Conservation (phyloP, 2,888 invertebrate genomes). For the Coelogynopora nodosa region DNA sequence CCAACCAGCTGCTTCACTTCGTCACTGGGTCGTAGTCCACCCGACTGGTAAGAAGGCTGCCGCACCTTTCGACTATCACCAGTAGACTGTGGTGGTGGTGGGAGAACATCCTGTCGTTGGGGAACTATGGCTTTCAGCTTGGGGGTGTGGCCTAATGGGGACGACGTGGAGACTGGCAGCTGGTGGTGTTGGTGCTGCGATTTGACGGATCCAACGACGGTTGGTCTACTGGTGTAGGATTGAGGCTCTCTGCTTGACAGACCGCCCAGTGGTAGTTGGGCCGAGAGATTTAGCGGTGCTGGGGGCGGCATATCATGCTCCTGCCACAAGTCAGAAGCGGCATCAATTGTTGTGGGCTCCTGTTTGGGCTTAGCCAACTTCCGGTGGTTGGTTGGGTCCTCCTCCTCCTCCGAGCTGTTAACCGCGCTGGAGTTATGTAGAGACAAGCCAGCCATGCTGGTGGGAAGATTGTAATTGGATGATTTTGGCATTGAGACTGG, state of each 20-base stretch:
- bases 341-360: background rate
- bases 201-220: background rate
- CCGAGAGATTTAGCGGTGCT: background rate
- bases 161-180: too few relatives aligned
- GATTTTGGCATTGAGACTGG: background rate
- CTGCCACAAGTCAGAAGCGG: background rate
- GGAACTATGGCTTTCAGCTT: background rate
- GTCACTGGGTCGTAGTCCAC: background rate
- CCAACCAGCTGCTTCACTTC: background rate
- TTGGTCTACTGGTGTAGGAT: background rate
- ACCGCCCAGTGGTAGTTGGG: background rate
- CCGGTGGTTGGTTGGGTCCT: background rate
- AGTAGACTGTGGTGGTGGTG: background rate
- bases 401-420: background rate
- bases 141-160: background rate
- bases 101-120: background rate
- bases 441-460: background rate
- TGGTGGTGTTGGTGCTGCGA: background rate
- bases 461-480: background rate
- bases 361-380: background rate
- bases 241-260: background rate
- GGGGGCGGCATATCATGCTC: background rate
- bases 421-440: background rate
- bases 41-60: background rate
- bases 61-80: too few relatives aligned